A percentile compares a stretch with the other conserved stretches of the same genome.
Conservation (phyloP, 2,797 vertebrate species). For the Pseudotriccus pelzelni region DNA sequence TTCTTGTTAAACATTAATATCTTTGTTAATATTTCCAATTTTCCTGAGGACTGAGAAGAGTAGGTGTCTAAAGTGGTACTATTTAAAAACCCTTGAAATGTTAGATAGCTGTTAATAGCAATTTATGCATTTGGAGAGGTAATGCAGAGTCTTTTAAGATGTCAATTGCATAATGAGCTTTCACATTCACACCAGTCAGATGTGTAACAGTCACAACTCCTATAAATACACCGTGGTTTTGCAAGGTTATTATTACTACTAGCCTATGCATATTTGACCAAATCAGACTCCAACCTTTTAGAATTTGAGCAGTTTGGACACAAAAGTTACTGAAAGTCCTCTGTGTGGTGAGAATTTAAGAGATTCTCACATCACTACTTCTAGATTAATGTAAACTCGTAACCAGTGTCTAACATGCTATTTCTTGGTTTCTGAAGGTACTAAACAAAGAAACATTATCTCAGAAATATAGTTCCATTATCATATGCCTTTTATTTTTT, state of each 20-base stretch:
- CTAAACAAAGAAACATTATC: not conserved
- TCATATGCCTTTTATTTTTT: not conserved
- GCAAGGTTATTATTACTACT: not conserved
- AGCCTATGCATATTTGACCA: not conserved
- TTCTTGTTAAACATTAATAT: not conserved
- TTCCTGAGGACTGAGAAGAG: not conserved
- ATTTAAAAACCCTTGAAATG: not conserved
- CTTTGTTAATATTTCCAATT: not conserved
- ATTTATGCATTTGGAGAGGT: not conserved
- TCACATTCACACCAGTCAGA: not conserved
- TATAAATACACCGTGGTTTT: not conserved
- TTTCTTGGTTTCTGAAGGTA: not conserved
- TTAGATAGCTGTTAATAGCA: not conserved
- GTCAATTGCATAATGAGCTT: not conserved
- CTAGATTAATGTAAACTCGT: not conserved
- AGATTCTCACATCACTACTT: not conserved
- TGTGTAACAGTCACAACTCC: not conserved
- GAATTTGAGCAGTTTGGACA: not conserved
- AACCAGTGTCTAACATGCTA: not conserved
- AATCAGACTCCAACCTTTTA: not conserved
- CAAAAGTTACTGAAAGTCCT: not conserved
- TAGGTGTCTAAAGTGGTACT: accelerated
- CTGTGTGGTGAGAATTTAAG: not conserved
- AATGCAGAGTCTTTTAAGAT: not conserved
- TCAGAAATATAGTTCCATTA: not conserved